Conservation (phyloP, 1,140 invertebrate species). For the Gryllus bimaculatus region DNA sequence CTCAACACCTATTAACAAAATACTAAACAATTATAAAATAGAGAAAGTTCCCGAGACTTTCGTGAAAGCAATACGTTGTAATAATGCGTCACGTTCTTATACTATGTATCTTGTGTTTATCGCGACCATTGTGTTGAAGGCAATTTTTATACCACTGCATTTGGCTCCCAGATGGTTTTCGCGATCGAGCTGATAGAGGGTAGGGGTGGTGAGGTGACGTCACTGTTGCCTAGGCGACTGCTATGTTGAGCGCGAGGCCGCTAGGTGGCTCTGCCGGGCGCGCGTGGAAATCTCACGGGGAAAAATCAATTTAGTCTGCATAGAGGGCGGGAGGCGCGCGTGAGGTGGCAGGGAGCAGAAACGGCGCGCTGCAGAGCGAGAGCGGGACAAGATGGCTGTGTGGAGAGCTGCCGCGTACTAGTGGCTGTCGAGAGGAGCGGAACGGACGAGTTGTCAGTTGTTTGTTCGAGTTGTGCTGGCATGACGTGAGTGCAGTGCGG, state of each 20-base stretch:
- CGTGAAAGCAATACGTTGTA: too few species aligned
- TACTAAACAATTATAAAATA: too few species aligned
- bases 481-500: background rate
- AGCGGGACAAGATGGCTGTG: background rate
- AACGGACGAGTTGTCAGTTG: background rate
- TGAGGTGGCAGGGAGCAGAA: background rate
- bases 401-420: background rate
- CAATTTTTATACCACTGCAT: too few species aligned
- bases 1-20: too few species aligned
- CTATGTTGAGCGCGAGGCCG: background rate
- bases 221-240: slow-evolving; percentile 17
- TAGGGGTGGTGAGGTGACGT: slow-evolving; percentile 8
- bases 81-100: too few species aligned
- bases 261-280: slow-evolving; percentile 20
- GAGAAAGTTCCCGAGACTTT: too few species aligned
- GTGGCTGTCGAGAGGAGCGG: background rate
- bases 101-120: too few species aligned
- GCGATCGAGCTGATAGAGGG: too few species aligned
- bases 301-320: slow-evolving; percentile 21
- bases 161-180: too few species aligned
- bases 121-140: too few species aligned
- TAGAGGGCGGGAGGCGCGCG: background rate
- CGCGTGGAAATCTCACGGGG: background rate
- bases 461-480: background rate
- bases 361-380: background rate